Evolutionary conservation across 2,113 vertebrate species (phyloP).

Genomic region (Sorex fumeus): DNA sequence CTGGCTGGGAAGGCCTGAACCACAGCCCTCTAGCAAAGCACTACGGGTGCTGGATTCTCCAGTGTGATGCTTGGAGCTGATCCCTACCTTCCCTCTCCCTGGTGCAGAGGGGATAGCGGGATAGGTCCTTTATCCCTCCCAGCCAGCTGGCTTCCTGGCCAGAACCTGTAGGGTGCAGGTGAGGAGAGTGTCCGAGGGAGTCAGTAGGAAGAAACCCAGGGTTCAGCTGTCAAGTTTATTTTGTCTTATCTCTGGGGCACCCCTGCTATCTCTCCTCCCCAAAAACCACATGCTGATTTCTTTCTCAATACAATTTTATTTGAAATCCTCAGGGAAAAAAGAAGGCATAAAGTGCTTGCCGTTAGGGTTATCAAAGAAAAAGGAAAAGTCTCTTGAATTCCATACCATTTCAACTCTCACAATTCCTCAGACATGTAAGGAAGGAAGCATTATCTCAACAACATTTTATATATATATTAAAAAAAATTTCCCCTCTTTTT

Average conservation of each 20-base stretch:
- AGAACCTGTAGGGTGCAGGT: background rate
- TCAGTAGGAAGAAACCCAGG: background rate
- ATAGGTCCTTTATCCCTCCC: background rate
- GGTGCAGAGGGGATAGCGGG: background rate
- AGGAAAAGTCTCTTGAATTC: slow-evolving; percentile 14
- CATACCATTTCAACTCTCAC: background rate
- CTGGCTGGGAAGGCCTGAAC: background rate
- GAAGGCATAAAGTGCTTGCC: slow-evolving; percentile 77
- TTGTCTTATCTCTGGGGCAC: too few species aligned
- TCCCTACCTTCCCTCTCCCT: background rate
- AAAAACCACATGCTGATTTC: slow-evolving; percentile 39
- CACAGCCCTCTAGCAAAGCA: slow-evolving; percentile 4
- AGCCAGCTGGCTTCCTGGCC: too few species aligned
- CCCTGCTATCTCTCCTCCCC: slow-evolving; percentile 8
- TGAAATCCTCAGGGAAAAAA: slow-evolving; percentile 56
- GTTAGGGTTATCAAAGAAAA: background rate
- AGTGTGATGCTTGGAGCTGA: background rate
- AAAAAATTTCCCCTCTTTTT: too few species aligned
- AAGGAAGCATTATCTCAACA: background rate
- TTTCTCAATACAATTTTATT: slow-evolving; percentile 78
- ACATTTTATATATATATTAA: too few species aligned
- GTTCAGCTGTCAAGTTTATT: background rate
- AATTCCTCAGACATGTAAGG: slow-evolving; percentile 52
- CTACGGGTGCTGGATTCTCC: background rate
- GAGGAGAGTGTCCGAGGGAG: background rate